A percentile compares a stretch with the other conserved stretches of the same genome.
phyloP scores from a whole-genome alignment of 2,888 invertebrate genomes.

The Catonia carolina region DNA sequence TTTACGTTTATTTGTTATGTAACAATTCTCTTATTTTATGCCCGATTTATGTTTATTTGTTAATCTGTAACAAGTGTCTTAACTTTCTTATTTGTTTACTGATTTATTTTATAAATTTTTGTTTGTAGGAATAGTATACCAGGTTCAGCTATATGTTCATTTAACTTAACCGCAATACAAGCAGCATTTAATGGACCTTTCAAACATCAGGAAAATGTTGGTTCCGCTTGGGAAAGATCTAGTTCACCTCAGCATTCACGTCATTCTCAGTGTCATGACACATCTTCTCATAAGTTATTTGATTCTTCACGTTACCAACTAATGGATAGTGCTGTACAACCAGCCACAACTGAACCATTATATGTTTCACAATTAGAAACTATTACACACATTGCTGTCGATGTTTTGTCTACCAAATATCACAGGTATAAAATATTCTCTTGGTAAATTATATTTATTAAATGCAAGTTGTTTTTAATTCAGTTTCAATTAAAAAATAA shows the following conservation, averaged over 20 bases:
- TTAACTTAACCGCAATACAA: slow-evolving; percentile 74
- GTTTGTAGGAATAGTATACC: slow-evolving; percentile 68
- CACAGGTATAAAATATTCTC: too few relatives aligned
- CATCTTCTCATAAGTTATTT: slow-evolving; percentile 36
- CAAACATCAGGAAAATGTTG: slow-evolving; percentile 70
- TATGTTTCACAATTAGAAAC: slow-evolving; percentile 61
- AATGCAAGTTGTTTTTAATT: not conserved
- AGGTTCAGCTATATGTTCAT: slow-evolving; percentile 88
- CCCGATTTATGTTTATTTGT: too few relatives aligned
- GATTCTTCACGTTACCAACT: slow-evolving; percentile 62
- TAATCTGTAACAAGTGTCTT: too few relatives aligned
- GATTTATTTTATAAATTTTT: too few relatives aligned
- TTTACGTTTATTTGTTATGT: too few relatives aligned
- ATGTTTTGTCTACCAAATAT: slow-evolving; percentile 65
- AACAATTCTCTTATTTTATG: too few relatives aligned
- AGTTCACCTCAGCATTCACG: slow-evolving; percentile 32
- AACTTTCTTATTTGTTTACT: too few relatives aligned
- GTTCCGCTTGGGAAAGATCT: slow-evolving; percentile 67
- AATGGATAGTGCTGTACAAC: slow-evolving; percentile 80
- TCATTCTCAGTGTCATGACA: slow-evolving; percentile 56
- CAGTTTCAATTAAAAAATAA: not conserved
- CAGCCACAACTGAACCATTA: slow-evolving; percentile 61
- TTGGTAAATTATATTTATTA: too few relatives aligned
- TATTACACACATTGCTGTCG: slow-evolving; percentile 74
- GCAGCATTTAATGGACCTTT: slow-evolving; percentile 78